phyloP scores from a whole-genome alignment of 2,113 vertebrate species.

The Scomber colias region DNA sequence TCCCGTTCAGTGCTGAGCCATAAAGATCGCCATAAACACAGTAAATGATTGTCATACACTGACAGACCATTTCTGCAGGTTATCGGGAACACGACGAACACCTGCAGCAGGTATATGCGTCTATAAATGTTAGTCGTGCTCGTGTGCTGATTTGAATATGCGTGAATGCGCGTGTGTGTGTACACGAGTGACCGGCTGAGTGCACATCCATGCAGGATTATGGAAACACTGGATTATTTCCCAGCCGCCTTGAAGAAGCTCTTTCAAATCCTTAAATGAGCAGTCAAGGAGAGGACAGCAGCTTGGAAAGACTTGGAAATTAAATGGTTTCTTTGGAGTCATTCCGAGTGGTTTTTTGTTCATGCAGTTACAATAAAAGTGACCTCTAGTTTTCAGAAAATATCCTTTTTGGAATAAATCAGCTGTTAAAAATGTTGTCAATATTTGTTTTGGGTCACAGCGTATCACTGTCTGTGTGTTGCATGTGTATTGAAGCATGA shows the following conservation, averaged over 20 bases:
- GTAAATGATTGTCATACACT: constrained; percentile 40
- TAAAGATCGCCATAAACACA: constrained; percentile 43
- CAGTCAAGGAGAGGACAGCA: constrained; percentile 69
- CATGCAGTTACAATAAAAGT: constrained; percentile 16
- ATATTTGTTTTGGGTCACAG: constrained; percentile 31
- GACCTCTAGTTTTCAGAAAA: constrained; percentile 19
- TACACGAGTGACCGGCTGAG: constrained; percentile 36
- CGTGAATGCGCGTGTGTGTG: background rate
- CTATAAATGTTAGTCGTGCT: background rate
- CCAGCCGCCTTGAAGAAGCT: constrained; percentile 39
- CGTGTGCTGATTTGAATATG: constrained; percentile 8
- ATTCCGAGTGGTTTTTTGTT: constrained; percentile 10
- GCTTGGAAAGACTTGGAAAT: constrained; percentile 35
- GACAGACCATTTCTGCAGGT: constrained; percentile 21
- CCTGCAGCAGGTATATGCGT: constrained; percentile 32
- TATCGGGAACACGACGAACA: constrained; percentile 49
- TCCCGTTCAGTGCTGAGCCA: constrained; percentile 22
- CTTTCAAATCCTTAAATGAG: constrained; percentile 66
- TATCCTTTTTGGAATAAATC: constrained; percentile 14
- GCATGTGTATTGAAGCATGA: constrained; percentile 5
- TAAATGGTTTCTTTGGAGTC: constrained; percentile 43
- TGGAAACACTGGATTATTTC: constrained; percentile 72
- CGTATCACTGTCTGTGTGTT: background rate
- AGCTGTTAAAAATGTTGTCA: constrained; percentile 34
- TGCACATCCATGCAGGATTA: constrained; percentile 67